A percentile compares a stretch with the other conserved stretches of the same genome.
These are phyloP conservation scores for Galbula dea DNA, from an alignment of 2,113 vertebrate genomes.

Conservation along the genomic window DNA sequence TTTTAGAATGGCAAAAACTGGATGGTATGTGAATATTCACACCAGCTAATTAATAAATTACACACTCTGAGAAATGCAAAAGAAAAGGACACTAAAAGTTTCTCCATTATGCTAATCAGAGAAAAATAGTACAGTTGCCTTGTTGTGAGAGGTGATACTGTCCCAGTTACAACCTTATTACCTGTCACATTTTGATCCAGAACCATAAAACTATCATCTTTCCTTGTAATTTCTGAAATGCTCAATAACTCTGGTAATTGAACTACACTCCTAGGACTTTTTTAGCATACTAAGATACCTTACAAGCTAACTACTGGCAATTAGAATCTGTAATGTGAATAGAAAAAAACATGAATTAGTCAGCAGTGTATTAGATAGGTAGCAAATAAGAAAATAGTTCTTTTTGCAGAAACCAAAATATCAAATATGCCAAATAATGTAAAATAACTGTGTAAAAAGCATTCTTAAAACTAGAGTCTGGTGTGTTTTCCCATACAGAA, in stretches of 20 bases:
- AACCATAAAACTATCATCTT: conserved; percentile 57
- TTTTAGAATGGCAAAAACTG: conserved; percentile 29
- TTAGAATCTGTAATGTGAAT: conserved; percentile 65
- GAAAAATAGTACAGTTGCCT: conserved; percentile 37
- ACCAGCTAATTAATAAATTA: neutral
- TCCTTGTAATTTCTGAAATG: conserved; percentile 40
- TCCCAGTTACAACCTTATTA: conserved; percentile 61
- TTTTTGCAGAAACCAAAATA: conserved; percentile 57
- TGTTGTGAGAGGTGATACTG: conserved; percentile 33
- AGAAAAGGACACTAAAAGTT: conserved; percentile 42
- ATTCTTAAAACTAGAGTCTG: conserved; percentile 59
- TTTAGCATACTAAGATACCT: conserved; percentile 48
- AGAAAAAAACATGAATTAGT: conserved; percentile 66
- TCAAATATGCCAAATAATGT: conserved; percentile 12
- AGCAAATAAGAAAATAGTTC: conserved; percentile 17
- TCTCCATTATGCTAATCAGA: neutral
- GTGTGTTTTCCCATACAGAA: conserved; percentile 55
- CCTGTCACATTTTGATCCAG: conserved; percentile 47
- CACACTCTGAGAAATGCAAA: neutral
- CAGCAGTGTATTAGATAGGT: conserved; percentile 54
- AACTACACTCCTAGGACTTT: conserved; percentile 28
- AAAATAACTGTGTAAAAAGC: conserved; percentile 47
- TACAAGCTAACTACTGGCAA: conserved; percentile 63
- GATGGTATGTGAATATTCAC: neutral
- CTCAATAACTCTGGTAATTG: conserved; percentile 63